Evolutionary conservation across 2,113 vertebrate species (phyloP), one percentile per base, ranked within the genome.

Genomic region (Ptilonorhynchus violaceus): DNA sequence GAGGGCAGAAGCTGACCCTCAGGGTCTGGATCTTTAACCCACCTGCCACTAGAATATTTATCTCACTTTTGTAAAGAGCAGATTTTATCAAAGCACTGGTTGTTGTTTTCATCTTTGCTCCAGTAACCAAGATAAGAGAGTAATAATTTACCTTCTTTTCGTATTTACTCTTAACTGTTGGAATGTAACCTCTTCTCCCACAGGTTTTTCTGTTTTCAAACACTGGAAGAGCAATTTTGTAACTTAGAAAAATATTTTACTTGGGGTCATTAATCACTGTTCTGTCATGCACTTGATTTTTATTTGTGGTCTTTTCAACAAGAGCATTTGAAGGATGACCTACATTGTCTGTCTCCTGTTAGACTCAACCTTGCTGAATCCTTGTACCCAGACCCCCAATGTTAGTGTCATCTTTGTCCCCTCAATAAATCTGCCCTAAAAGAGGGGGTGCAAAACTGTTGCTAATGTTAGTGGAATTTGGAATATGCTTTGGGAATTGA

Each of bases 91-190:
- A 92, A 90, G 52, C 53, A 91, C 63, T 75, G 80, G 55, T 95
- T 0, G 2, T 92, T 91, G 37, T 91, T 94, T 92, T 94, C 64
- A 49, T 92, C 92, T 90, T 94, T 93, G 88, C 66, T 93, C 56
- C 85, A 73, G 93, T 83, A 94, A 75, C 55, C 44, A 78, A 85
- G 93, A 92, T 91, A 96, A 94, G 67, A 94, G 25, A 88, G 67
- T 96, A 89, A 78, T 94, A 91, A 95, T 96, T 94, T 92, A 97
- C 90, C 76, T 87, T 89, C 56, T 88, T 91, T 77, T 82, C 6
- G 0, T 93, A 64, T 91, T 96, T 92, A 62, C 73, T 96, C 67
- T 62, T 89, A 83, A 91, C 76, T 85, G 46, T 74, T 91, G 84
- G 91, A 92, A 83, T 78, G 74, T 96, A 95, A 91, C 84, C 82